Evolutionary conservation across 2,113 vertebrate species (phyloP), one percentile per base, ranked within the genome.

Genomic region (Phyllostomus hastatus): DNA sequence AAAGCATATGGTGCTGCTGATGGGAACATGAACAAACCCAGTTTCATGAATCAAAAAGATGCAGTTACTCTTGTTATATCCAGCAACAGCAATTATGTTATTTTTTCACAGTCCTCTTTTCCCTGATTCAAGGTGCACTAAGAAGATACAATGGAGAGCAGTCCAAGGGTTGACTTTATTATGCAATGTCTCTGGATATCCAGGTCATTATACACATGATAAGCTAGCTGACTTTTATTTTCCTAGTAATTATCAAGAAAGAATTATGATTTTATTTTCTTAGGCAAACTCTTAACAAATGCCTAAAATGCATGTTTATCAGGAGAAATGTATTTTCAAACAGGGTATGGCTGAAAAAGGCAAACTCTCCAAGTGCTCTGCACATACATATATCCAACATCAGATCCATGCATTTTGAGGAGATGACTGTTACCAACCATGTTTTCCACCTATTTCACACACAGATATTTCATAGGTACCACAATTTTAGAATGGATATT

Each of bases 41-140:
- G 38, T 78, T 95, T 88, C 24, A 92, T 50, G 11, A 92, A 69
- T 92, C 33, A 90, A 80, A 95, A 91, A 64, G 41, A 70, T 80
- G n/a, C 4, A 57, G 7, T 75, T 86, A 54, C 17, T 84, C 22
- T 94, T 90, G 67, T 52, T 73, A 57, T 35, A 20, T 57, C 38
- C 50, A 87, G 31, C n/a, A 90, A 64, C 41, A 89, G n/a, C 41
- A 88, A 79, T 83, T 84, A 50, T 17, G 72, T 83, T 84, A 90
- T 69, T 26, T 57, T 66, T 91, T 73, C 22, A 64, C 17, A 46
- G 33, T 54, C 48, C n/a, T 88, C 35, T 93, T 90, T 95, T 69
- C 38, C 33, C 28, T 48, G 17, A 94, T 33, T 93, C 84, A 95
- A 89, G 35, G 22, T 57, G 11, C 4, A 79, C 20, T 67, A 66